Base-by-base conservation (phyloP, 2,113 vertebrate genomes). In the Prolemur simus region DNA sequence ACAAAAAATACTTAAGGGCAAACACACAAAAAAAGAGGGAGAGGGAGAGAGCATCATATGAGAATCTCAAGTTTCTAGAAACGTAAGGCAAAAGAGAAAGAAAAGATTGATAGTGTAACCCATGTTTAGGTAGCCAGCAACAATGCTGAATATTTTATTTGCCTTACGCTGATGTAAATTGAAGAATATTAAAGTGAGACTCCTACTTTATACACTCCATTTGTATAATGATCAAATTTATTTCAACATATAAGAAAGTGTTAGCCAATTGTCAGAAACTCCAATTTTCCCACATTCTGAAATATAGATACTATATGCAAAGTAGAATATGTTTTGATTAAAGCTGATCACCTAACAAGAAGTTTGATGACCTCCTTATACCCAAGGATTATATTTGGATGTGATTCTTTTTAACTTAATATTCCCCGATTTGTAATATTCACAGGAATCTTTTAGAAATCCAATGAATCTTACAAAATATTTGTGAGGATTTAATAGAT, bases 1-100 rank as follows among this genome's bases (percentile, higher is more conserved):
- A 89, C 96, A 96, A 86, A 97, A 97, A 97, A 88, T 88, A 96
- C 37, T 94, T 97, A 88, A 98, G 95, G 71, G 12, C 0, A 81
- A 92, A 91, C 52, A 90, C 42, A 47, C 17, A 54, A 17, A 54
- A 69, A 83, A 83, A 42, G n/a, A n/a, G n/a, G n/a, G n/a, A 95
- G 0, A 49, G 20, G 47, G 84, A 86, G 17, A 66, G 20, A 95
- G 5, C 25, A 95, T 94, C 76, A 89, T 6, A 76, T 82, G 14
- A 95, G 1, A 76, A 52, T 68, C 69, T 88, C 58, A 94, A 37
- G 60, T 71, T 92, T 85, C 37, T 95, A 88, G 63, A 97, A 97
- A 69, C 47, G 49, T 87, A 95, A 87, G 15, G 25, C 87, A 60
- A 39, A 87, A 56, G 27, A 58, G 17, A 84, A 95, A 96, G 32